phyloP scores from a whole-genome alignment of 1,140 invertebrate species.

The Gonioctena quinquepunctata region DNA sequence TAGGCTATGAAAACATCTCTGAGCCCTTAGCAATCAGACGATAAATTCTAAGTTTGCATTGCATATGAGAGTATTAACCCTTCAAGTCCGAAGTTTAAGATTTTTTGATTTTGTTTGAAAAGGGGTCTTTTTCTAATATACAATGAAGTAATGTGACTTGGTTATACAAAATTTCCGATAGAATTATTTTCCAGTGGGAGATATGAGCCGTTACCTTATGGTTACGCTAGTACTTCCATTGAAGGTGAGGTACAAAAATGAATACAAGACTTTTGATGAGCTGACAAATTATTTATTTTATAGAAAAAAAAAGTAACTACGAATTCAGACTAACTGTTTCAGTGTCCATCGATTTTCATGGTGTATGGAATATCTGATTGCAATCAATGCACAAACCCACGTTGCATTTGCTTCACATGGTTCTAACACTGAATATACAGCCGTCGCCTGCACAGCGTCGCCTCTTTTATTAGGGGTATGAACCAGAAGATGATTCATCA shows the following conservation, averaged over 20 bases:
- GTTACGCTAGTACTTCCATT: neutral
- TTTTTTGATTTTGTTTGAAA: too few relatives aligned
- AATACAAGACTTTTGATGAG: neutral
- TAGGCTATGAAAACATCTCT: too few relatives aligned
- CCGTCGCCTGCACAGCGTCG: constrained; percentile 12
- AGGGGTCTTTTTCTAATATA: neutral
- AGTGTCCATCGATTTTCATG: neutral
- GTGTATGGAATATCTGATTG: constrained; percentile 9
- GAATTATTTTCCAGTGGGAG: neutral
- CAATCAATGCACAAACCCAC: constrained; percentile 12
- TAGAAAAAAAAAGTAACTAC: neutral
- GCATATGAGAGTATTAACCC: too few relatives aligned
- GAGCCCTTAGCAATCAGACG: too few relatives aligned
- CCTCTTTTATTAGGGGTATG: constrained; percentile 5
- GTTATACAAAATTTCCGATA: neutral
- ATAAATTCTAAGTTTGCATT: too few relatives aligned
- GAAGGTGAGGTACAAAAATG: neutral
- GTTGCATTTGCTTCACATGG: constrained; percentile 11
- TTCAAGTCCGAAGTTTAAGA: too few relatives aligned
- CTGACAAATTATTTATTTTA: neutral
- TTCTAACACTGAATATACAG: constrained; percentile 4
- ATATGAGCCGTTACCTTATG: neutral
- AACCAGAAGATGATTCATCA: constrained; percentile 4
- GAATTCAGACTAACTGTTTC: neutral
- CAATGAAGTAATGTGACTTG: neutral